A percentile compares a stretch with the other conserved stretches of the same genome.
phyloP scores from a whole-genome alignment of 2,888 invertebrate genomes.

The Coenonympha glycerion region DNA sequence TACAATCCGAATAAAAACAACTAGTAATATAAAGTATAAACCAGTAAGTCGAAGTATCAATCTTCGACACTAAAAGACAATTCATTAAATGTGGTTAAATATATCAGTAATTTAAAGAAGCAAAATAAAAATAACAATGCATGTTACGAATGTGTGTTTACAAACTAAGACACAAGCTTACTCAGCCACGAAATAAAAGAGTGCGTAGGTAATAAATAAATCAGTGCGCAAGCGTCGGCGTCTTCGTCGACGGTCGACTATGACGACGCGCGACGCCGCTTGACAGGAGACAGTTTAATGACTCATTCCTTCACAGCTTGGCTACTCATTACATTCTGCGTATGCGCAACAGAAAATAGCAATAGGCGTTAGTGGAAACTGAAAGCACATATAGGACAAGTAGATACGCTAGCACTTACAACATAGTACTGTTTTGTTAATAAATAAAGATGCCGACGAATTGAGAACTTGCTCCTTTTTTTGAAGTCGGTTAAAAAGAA shows the following conservation, averaged over 20 bases:
- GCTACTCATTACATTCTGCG: conserved; percentile 12
- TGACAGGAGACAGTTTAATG: conserved; percentile 27
- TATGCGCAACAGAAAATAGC: conserved; percentile 1
- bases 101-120: neutral
- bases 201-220: conserved; percentile 28
- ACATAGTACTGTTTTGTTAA: too few relatives aligned
- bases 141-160: neutral
- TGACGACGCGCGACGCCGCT: conserved; percentile 29
- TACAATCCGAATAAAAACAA: too few relatives aligned
- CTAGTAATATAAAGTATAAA: too few relatives aligned
- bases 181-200: conserved; percentile 23
- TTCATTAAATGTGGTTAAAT: neutral
- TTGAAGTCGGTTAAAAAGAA: too few relatives aligned
- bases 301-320: conserved; percentile 27
- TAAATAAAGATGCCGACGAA: too few relatives aligned
- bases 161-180: conserved; percentile 7
- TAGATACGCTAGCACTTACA: neutral
- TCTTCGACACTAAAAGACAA: neutral
- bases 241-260: conserved; percentile 27
- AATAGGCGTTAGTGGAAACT: too few relatives aligned
- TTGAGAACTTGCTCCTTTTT: too few relatives aligned
- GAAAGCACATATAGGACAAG: neutral
- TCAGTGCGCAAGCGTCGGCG: conserved; percentile 28
- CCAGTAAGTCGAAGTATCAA: too few relatives aligned
- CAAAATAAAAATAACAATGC: conserved; percentile 2